Conservation (phyloP, 2,113 vertebrate species). For the Addax nasomaculatus region DNA sequence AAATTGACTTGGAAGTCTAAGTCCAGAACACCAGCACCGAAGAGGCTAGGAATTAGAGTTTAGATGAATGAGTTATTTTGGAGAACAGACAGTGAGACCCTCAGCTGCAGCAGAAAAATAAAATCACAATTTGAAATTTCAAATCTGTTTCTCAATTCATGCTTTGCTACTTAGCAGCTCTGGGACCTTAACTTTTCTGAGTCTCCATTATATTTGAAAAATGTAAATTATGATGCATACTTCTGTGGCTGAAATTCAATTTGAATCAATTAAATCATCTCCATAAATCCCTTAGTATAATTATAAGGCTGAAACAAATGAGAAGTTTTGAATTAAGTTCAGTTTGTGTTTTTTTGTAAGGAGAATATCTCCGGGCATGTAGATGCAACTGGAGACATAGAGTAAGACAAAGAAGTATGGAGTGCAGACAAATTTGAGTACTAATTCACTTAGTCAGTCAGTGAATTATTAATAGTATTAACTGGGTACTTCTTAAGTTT, state of each 20-base stretch:
- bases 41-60: background rate
- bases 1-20: background rate
- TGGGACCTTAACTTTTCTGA: background rate
- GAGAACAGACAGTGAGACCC: too few species aligned
- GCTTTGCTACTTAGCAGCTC: background rate
- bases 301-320: background rate
- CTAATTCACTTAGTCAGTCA: background rate
- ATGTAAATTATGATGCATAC: background rate
- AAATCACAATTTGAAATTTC: background rate
- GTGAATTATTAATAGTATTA: background rate
- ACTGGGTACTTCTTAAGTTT: background rate
- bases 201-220: background rate
- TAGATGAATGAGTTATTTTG: background rate
- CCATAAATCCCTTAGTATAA: background rate
- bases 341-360: background rate
- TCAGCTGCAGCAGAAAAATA: background rate
- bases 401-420: background rate
- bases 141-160: background rate
- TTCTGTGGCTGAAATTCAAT: background rate
- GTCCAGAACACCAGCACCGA: background rate
- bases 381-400: background rate
- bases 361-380: background rate
- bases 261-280: background rate
- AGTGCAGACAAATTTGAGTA: background rate
- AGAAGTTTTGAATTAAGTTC: background rate